These are phyloP conservation scores for Chymomyza fuscimana DNA, from an alignment of 2,888 invertebrate genomes.

Conservation along the genomic window DNA sequence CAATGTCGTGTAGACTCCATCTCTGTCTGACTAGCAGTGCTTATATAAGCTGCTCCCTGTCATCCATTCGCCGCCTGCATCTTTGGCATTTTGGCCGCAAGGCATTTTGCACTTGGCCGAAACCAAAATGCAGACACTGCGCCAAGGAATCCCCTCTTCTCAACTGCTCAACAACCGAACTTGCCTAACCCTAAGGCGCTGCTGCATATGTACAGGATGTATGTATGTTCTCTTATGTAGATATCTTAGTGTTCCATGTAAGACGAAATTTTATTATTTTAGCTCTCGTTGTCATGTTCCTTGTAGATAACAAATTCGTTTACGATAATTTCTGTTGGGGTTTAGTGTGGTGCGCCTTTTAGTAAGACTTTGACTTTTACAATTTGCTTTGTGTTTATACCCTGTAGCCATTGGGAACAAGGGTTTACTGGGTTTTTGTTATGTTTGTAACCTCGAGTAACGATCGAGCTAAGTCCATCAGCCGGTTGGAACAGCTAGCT, in stretches of 20 bases:
- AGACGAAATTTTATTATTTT: constrained; percentile 35
- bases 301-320: constrained; percentile 32
- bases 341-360: not conserved
- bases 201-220: not conserved
- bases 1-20: not conserved
- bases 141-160: not conserved
- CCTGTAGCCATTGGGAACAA: not conserved
- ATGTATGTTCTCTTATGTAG: not conserved
- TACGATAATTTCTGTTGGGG: constrained; percentile 28
- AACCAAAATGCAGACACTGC: not conserved
- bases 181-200: not conserved
- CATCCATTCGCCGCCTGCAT: not conserved
- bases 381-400: constrained; percentile 5
- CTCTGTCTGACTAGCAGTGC: not conserved
- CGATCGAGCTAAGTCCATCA: too few species aligned
- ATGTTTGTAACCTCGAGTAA: too few species aligned
- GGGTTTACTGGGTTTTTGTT: too few species aligned
- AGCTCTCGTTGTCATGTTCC: constrained; percentile 27
- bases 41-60: not conserved
- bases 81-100: not conserved
- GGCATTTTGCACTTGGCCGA: not conserved
- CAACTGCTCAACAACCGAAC: not conserved
- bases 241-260: constrained; percentile 1
- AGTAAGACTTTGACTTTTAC: not conserved
- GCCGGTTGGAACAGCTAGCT: too few species aligned